These are phyloP conservation scores for Proterorhinus semilunaris DNA, from an alignment of 2,113 vertebrate species.

Conservation along the genomic window DNA sequence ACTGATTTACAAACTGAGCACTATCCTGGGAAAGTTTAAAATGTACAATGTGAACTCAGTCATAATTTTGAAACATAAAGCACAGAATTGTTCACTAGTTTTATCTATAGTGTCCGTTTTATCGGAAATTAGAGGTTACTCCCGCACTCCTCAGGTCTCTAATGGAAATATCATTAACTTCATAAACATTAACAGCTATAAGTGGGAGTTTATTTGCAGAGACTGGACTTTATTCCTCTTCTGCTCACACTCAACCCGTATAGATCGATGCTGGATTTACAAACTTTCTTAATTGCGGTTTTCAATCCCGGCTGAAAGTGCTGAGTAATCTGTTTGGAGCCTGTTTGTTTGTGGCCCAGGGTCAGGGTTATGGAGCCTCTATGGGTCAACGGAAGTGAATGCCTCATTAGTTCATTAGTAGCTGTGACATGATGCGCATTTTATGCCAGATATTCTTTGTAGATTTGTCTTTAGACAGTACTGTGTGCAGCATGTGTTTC, in stretches of 20 bases:
- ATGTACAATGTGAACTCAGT: too few species aligned
- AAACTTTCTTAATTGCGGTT: conserved; percentile 11
- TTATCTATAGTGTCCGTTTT: too few species aligned
- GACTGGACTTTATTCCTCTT: conserved; percentile 2
- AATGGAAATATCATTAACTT: too few species aligned
- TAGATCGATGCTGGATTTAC: conserved; percentile 16
- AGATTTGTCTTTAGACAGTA: neutral
- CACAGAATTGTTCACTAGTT: too few species aligned
- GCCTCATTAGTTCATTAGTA: conserved; percentile 5
- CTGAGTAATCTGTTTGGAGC: neutral
- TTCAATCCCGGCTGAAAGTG: conserved; percentile 3
- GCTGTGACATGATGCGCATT: conserved; percentile 1
- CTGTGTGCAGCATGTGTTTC: neutral
- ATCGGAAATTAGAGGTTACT: too few species aligned
- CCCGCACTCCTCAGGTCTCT: too few species aligned
- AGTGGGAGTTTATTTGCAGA: conserved; percentile 13
- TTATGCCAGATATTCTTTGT: conserved; percentile 3
- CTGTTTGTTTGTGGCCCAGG: neutral
- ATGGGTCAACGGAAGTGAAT: neutral
- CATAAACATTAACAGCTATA: too few species aligned
- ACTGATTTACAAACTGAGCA: too few species aligned
- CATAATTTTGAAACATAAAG: too few species aligned
- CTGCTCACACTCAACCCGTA: conserved; percentile 9
- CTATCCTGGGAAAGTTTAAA: too few species aligned
- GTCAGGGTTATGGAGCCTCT: neutral